phyloP scores from a whole-genome alignment of 1,140 invertebrate genomes.

The Saxidomus purpurata region DNA sequence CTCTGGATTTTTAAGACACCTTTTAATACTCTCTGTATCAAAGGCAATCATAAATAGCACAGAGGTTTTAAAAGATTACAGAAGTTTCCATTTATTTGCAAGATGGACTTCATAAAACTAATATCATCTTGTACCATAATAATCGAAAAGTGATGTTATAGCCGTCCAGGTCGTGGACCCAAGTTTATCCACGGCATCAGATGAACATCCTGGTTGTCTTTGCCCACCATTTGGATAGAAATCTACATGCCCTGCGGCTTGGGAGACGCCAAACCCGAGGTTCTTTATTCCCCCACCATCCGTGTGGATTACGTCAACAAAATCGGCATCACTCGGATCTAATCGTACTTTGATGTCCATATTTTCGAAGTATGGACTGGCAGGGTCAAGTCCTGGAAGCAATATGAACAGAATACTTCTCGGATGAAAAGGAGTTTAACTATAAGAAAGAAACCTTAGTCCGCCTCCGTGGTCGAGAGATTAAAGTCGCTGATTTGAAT shows the following conservation, averaged over 20 bases:
- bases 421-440: no score
- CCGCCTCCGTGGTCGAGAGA: no score
- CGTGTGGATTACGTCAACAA: constrained; percentile 98
- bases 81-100: no score
- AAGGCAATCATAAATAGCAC: no score
- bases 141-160: constrained; percentile 69
- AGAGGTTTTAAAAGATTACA: no score
- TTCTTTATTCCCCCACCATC: constrained; percentile 90
- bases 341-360: constrained; percentile 85
- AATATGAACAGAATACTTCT: no score
- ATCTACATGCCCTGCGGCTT: constrained; percentile 96
- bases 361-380: constrained; percentile 90
- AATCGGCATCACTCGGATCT: constrained; percentile 91
- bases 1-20: no score
- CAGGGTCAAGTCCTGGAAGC: constrained; percentile 90
- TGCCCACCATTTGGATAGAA: constrained; percentile 89
- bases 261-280: constrained; percentile 91
- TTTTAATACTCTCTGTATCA: no score
- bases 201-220: constrained; percentile 82
- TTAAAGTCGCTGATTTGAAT: no score
- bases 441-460: no score
- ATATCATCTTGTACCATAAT: constrained; percentile 74
- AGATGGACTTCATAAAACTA: no score
- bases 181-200: constrained; percentile 70
- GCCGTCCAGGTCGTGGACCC: constrained; percentile 73